Evolutionary conservation across 2,797 vertebrate species (phyloP).

Genomic region (Rhadinocentrus ornatus): DNA sequence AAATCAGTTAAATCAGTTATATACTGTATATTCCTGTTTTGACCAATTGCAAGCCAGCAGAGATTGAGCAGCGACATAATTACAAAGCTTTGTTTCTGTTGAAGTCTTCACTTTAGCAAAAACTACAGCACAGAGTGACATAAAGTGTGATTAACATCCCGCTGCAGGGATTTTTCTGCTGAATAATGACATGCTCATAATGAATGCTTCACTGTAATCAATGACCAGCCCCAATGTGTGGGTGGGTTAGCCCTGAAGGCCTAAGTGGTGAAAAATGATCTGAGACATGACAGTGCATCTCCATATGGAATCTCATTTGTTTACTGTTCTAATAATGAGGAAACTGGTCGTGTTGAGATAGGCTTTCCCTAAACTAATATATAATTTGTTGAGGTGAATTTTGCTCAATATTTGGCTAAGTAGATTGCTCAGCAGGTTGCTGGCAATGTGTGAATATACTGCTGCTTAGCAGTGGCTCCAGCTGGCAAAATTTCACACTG

Average conservation of each 20-base stretch:
- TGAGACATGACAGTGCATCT: constrained; percentile 38
- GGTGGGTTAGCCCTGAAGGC: constrained; percentile 39
- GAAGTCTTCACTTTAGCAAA: constrained; percentile 4
- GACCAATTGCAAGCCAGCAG: background rate
- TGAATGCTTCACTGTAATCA: constrained; percentile 61
- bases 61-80: background rate
- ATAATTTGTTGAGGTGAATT: constrained; percentile 58
- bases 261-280: constrained; percentile 47
- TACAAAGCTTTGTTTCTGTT: constrained; percentile 10
- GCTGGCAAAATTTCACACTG: constrained; percentile 46
- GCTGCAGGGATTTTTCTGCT: constrained; percentile 40
- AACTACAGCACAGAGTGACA: constrained; percentile 26
- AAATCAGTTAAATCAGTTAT: background rate
- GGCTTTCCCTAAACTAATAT: constrained; percentile 46
- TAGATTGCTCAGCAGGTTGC: constrained; percentile 49
- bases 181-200: constrained; percentile 49
- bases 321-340: constrained; percentile 43
- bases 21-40: background rate
- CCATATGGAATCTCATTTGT: constrained; percentile 55
- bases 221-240: constrained; percentile 47
- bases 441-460: constrained; percentile 44
- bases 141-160: constrained; percentile 55
- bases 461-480: constrained; percentile 52
- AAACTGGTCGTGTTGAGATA: constrained; percentile 36
- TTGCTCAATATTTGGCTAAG: constrained; percentile 34